Evolutionary conservation across 2,113 vertebrate species (phyloP).

Genomic region (Hippocampus comes): DNA sequence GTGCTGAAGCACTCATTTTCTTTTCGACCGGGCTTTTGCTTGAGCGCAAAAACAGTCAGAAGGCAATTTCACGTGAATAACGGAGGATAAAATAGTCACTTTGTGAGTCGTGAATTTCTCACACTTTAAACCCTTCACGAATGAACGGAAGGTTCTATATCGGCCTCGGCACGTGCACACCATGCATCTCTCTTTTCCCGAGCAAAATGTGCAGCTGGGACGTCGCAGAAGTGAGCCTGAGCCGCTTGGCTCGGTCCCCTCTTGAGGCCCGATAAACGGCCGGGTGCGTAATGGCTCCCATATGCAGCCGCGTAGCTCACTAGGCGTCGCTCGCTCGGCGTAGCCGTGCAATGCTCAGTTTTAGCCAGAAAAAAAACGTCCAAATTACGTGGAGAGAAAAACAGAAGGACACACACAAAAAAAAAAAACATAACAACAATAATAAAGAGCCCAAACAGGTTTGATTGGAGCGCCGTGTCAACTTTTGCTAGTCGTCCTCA

Average conservation of each 20-base stretch:
- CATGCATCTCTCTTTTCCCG: no score
- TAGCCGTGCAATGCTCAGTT: slow-evolving; percentile 34
- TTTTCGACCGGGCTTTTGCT: no score
- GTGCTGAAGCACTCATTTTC: no score
- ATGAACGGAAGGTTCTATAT: no score
- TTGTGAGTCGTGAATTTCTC: no score
- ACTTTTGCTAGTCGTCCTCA: slow-evolving; percentile 50
- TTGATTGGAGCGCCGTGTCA: slow-evolving; percentile 74
- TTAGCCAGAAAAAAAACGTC: slow-evolving; percentile 51
- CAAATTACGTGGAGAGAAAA: slow-evolving; percentile 63
- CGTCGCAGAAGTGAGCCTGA: slow-evolving; percentile 13
- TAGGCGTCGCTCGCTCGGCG: slow-evolving; percentile 56
- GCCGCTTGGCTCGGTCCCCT: no score
- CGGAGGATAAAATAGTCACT: no score
- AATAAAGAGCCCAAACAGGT: slow-evolving; percentile 9
- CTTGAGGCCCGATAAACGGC: slow-evolving; percentile 52
- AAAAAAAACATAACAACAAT: slow-evolving; percentile 2
- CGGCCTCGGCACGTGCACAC: no score
- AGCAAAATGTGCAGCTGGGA: background rate
- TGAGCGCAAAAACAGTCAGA: no score
- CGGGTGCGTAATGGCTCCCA: slow-evolving; percentile 70
- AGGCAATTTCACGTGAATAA: no score
- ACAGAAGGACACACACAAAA: slow-evolving; percentile 9
- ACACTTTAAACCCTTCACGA: no score
- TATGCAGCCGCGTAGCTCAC: slow-evolving; percentile 68